phyloP scores from a whole-genome alignment of 64 coral and sea anemone species.

The Platygyra sinensis region DNA sequence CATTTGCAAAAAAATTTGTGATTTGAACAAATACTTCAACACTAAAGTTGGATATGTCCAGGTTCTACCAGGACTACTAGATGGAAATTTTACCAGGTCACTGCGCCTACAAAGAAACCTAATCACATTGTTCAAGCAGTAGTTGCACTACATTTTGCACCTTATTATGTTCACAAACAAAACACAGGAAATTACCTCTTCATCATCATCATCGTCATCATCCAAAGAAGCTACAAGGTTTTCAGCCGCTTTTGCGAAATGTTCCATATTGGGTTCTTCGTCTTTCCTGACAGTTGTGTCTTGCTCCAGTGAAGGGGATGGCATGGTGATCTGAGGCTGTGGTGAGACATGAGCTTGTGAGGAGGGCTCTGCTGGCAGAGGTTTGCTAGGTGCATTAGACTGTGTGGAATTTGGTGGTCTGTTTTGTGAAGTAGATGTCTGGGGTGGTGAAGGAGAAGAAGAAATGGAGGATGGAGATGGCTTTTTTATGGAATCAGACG shows the following conservation, averaged over 20 bases:
- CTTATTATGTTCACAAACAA: neutral
- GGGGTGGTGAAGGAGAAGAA: neutral
- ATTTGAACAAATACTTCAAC: no score
- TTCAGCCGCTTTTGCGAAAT: slow-evolving; percentile 83
- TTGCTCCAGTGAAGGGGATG: neutral
- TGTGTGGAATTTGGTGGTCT: neutral
- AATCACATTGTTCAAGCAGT: no score
- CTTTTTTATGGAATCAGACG: neutral
- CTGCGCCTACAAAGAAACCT: no score
- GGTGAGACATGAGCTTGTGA: neutral
- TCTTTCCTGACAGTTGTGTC: slow-evolving; percentile 29
- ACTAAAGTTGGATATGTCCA: no score
- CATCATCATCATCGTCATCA: slow-evolving; percentile 98
- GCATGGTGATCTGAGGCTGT: neutral
- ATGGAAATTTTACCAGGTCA: no score
- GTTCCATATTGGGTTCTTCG: slow-evolving; percentile 88
- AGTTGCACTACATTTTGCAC: neutral
- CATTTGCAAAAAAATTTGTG: no score
- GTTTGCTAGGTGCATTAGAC: neutral
- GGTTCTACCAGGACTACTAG: no score
- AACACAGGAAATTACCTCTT: neutral
- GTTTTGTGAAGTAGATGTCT: neutral
- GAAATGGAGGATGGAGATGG: neutral
- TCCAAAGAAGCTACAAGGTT: slow-evolving; percentile 88
- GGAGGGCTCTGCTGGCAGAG: neutral